phyloP scores from a whole-genome alignment of 2,797 vertebrate genomes.

The Bryconaethiops microstoma region DNA sequence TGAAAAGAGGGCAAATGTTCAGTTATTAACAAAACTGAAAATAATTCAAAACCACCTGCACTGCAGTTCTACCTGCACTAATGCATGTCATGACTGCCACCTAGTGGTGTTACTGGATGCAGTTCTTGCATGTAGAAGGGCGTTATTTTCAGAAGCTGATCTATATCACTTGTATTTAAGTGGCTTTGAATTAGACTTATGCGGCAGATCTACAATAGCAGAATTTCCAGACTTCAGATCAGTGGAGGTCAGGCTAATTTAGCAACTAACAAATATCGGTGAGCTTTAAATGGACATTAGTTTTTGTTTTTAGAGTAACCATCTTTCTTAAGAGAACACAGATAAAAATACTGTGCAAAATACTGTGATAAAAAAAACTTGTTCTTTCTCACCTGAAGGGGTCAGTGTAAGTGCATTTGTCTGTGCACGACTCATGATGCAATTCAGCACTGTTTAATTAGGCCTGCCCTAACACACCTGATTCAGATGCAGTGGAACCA shows the following conservation, averaged over 20 bases:
- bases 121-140: background rate
- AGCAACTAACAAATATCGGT: background rate
- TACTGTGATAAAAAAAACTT: no score
- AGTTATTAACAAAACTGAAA: no score
- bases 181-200: no score
- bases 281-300: no score
- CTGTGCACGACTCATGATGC: background rate
- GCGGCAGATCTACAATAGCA: background rate
- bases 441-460: background rate
- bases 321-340: background rate
- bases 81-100: constrained; percentile 27
- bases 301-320: background rate
- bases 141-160: background rate
- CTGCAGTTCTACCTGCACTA: background rate
- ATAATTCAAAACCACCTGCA: background rate
- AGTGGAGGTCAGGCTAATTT: background rate
- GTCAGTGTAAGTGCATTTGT: background rate
- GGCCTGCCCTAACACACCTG: background rate
- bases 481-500: background rate
- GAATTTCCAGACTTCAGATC: background rate
- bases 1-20: no score
- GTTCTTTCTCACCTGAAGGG: background rate
- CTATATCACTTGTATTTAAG: background rate
- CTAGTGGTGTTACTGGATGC: constrained; percentile 28
- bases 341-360: no score